phyloP scores from a whole-genome alignment of 2,888 invertebrate genomes.

The Schrankia costaestrigalis region DNA sequence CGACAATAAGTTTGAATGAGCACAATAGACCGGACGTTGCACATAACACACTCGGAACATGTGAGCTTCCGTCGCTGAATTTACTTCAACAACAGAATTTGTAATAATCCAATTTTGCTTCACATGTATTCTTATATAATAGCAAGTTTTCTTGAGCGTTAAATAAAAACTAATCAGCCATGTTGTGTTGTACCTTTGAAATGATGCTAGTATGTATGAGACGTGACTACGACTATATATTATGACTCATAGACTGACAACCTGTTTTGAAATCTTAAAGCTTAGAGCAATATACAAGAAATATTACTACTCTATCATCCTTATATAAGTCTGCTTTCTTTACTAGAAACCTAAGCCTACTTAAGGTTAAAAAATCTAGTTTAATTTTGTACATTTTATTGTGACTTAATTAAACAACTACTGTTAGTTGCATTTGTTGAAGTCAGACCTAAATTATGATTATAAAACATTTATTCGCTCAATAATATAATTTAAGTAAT shows the following conservation, averaged over 20 bases:
- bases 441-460: neutral
- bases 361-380: too few species aligned
- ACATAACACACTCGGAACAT: constrained; percentile 57
- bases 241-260: constrained; percentile 47
- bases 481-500: constrained; percentile 25
- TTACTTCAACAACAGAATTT: constrained; percentile 32
- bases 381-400: too few species aligned
- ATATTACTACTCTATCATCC: constrained; percentile 4
- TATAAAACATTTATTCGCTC: constrained; percentile 9
- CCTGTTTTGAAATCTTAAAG: constrained; percentile 53
- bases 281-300: constrained; percentile 34
- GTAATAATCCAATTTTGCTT: constrained; percentile 13
- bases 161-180: too few species aligned
- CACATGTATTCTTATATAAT: too few species aligned
- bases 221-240: too few species aligned
- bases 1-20: constrained; percentile 39
- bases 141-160: too few species aligned
- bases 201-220: too few species aligned
- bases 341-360: too few species aligned
- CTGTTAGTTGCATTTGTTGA: too few species aligned
- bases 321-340: too few species aligned
- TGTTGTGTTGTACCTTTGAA: constrained; percentile 27
- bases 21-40: constrained; percentile 68
- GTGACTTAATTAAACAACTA: too few species aligned
- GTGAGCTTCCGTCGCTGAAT: constrained; percentile 53